Percentiles rank a stretch among this genome's conserved stretches.
phyloP scores from a whole-genome alignment of 2,113 vertebrate genomes.

The Ondatra zibethicus region DNA sequence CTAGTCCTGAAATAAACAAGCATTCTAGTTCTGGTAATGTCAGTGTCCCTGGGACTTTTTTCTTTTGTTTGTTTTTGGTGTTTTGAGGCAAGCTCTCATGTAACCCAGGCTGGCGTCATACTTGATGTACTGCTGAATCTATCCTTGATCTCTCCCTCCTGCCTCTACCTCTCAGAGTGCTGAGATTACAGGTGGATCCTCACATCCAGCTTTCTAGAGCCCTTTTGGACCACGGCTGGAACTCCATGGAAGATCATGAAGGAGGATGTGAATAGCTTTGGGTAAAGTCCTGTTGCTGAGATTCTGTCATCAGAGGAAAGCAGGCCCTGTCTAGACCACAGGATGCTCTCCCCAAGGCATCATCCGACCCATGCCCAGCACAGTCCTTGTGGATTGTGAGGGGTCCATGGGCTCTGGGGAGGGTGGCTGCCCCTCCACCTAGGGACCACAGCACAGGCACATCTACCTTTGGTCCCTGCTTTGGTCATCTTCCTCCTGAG shows the following conservation, averaged over 20 bases:
- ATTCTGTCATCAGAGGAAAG: background rate
- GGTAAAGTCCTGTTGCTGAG: background rate
- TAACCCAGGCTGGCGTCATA: background rate
- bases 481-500: background rate
- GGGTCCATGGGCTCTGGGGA: background rate
- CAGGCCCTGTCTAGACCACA: background rate
- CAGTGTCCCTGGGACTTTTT: background rate
- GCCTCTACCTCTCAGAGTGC: background rate
- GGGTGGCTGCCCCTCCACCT: background rate
- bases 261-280: background rate
- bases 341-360: background rate
- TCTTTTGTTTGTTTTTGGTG: background rate
- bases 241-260: constrained; percentile 23
- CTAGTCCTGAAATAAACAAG: constrained; percentile 10
- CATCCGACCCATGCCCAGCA: background rate
- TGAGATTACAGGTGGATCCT: background rate
- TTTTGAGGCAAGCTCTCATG: background rate
- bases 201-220: background rate
- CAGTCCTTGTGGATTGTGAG: constrained; percentile 1
- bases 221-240: constrained; percentile 6
- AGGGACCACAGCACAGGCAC: constrained; percentile 68
- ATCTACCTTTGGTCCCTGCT: constrained; percentile 35
- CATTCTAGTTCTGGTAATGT: constrained; percentile 4
- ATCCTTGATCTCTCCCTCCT: background rate
- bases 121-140: background rate